Conservation (phyloP, 2,888 invertebrate genomes). For the Tetramorium bicarinatum region DNA sequence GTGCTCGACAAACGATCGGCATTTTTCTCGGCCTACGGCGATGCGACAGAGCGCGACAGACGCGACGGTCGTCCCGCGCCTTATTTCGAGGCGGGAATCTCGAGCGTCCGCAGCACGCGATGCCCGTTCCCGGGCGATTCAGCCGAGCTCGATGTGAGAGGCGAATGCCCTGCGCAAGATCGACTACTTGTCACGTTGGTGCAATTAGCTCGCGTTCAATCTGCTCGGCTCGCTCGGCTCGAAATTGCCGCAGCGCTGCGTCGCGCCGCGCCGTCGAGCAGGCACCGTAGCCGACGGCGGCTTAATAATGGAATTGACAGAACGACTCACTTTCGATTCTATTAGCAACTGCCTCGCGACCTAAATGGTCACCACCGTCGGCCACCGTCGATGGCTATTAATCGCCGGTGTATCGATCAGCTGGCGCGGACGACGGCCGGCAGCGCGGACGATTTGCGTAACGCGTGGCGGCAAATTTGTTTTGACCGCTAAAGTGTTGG, state of each 20-base stretch:
- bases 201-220: slow-evolving; percentile 72
- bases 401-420: slow-evolving; percentile 44
- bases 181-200: slow-evolving; percentile 71
- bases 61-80: background rate
- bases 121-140: slow-evolving; percentile 19
- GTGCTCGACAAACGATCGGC: background rate
- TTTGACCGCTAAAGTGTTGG: slow-evolving; percentile 46
- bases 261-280: slow-evolving; percentile 31
- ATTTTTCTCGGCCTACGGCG: slow-evolving; percentile 16
- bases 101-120: slow-evolving; percentile 40
- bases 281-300: slow-evolving; percentile 64
- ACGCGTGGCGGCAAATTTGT: slow-evolving; percentile 43
- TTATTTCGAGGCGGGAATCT: slow-evolving; percentile 50
- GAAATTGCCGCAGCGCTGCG: slow-evolving; percentile 41
- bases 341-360: slow-evolving; percentile 62
- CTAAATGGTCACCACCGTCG: slow-evolving; percentile 44
- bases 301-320: slow-evolving; percentile 74
- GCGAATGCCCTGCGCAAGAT: slow-evolving; percentile 67
- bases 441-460: slow-evolving; percentile 41
- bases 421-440: background rate
- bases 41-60: background rate
- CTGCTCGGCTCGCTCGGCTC: slow-evolving; percentile 45
- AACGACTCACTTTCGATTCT: slow-evolving; percentile 68
- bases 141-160: slow-evolving; percentile 12
- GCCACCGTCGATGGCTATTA: slow-evolving; percentile 42